Evolutionary conservation across 2,888 invertebrate species (phyloP), one percentile per base, ranked within the genome.

Genomic region (Apomyelois bistriatella): DNA sequence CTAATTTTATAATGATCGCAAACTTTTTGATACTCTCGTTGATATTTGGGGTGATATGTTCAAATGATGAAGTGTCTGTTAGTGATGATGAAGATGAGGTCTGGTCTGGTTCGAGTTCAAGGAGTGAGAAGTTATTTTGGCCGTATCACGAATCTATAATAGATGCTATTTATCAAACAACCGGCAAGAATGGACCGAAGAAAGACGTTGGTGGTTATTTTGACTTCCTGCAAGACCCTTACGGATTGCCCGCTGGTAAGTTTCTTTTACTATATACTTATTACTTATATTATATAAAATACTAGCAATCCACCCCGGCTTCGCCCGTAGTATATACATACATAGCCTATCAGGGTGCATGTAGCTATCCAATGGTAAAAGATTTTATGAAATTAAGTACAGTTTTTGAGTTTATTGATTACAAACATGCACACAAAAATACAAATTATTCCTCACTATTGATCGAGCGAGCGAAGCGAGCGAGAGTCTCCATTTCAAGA

Each of bases 171-270:
- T 43, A 77, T 38, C 59, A 78, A 53, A 69, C 71, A 0, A 69
- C 72, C 1, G 70, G 74, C 1, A 57, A 57, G 2, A 60, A 66
- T 17, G 72, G 75, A 32, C 58, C 56, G 4, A 61, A 70, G 1
- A 64, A 69, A 32, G 57, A 65, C 12, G 42, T 61, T 6, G 65
- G 61, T 7, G 79, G 83, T 51, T 58, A 78, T 10, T 86, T 86
- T 58, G 76, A 76, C 52, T 79, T 85, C 49, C 57, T 87, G 9
- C 66, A 79, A 57, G 87, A 88, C 57, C 66, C 74, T 0, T 86
- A 77, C 54, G 74, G 79, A 30, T 64, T 85, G 46, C 85, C 86
- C 8, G 71, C 61, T 58, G 84, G 86, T 85, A 57, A 82, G 82
- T 68, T 32, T 4, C 3, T 17, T 17, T 17, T 1, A 17, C 10